These are phyloP conservation scores for Leptoclinus maculatus DNA, from an alignment of 2,797 vertebrate genomes.

Conservation along the genomic window DNA sequence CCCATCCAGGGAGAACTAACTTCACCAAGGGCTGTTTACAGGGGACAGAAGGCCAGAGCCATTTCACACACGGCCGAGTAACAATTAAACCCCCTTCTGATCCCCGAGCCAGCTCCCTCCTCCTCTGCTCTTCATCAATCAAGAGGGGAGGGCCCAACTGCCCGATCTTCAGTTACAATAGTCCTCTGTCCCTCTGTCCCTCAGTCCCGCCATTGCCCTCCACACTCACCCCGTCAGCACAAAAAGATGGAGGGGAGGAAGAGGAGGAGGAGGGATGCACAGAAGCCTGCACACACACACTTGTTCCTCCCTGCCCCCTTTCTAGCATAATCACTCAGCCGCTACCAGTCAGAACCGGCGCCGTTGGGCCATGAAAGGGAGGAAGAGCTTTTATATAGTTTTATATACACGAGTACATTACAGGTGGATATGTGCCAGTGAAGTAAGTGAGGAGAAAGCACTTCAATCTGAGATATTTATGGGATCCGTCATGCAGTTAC, in stretches of 20 bases:
- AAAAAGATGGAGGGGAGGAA: conserved; percentile 70
- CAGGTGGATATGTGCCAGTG: neutral
- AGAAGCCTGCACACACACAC: conserved; percentile 66
- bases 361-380: conserved; percentile 53
- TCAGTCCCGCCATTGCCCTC: conserved; percentile 73
- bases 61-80: conserved; percentile 82
- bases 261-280: conserved; percentile 65
- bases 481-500: conserved; percentile 24
- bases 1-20: conserved; percentile 61
- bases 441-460: conserved; percentile 5
- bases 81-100: conserved; percentile 75
- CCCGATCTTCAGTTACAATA: conserved; percentile 81
- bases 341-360: conserved; percentile 72
- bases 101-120: conserved; percentile 54
- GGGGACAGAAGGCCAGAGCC: conserved; percentile 77
- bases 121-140: conserved; percentile 74
- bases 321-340: conserved; percentile 62
- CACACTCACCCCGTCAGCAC: conserved; percentile 68
- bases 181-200: conserved; percentile 80
- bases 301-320: conserved; percentile 58
- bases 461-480: conserved; percentile 3
- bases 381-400: conserved; percentile 9
- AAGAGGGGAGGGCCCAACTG: conserved; percentile 80
- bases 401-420: neutral
- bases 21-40: conserved; percentile 77